Conservation (phyloP, 2,797 vertebrate species). For the Limnodromus scolopaceus region DNA sequence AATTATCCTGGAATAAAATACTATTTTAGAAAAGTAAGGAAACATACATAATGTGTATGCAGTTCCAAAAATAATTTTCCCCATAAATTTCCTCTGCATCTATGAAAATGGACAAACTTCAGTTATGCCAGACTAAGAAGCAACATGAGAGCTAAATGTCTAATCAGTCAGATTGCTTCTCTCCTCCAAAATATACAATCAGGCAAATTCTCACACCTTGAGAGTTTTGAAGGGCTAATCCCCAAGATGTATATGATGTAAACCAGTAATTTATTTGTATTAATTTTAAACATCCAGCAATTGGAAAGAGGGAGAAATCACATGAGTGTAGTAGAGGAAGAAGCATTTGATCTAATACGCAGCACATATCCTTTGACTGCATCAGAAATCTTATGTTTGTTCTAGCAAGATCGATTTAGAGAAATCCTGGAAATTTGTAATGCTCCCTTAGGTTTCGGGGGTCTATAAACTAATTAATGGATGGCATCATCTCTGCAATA, state of each 20-base stretch:
- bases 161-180: not conserved
- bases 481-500: not conserved
- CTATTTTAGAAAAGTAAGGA: not conserved
- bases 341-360: not conserved
- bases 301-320: not conserved
- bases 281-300: not conserved
- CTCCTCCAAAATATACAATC: not conserved
- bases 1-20: not conserved
- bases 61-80: not conserved
- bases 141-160: not conserved
- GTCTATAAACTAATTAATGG: conserved; percentile 2
- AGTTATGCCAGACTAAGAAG: not conserved
- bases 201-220: not conserved
- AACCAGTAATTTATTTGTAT: not conserved
- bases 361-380: not conserved
- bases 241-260: not conserved
- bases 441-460: not conserved
- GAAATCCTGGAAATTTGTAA: not conserved
- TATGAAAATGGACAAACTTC: not conserved
- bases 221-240: not conserved
- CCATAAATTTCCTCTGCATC: not conserved
- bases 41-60: not conserved
- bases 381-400: not conserved
- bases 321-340: not conserved
- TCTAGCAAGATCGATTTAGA: not conserved